Percentiles rank a stretch among this genome's conserved stretches.
phyloP scores from a whole-genome alignment of 1,140 invertebrate genomes.

The Hydropsyche tenuis region DNA sequence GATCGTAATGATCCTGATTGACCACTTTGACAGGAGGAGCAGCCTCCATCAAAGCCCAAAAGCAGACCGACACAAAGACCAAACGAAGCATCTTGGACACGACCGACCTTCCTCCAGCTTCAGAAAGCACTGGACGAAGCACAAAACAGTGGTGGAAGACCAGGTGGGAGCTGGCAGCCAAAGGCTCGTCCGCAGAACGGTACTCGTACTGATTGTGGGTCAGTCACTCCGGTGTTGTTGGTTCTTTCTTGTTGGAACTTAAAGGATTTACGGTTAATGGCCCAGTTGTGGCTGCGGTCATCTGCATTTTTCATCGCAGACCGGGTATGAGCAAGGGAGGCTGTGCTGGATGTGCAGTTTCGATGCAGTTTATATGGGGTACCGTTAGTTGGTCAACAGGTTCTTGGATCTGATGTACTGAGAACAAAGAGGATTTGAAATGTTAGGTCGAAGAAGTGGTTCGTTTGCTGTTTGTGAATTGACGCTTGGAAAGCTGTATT shows the following conservation, averaged over 20 bases:
- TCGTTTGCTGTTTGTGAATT: too few species aligned
- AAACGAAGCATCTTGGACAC: conserved; percentile 27
- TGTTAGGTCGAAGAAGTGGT: too few species aligned
- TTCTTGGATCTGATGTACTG: too few species aligned
- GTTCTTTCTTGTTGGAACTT: background rate
- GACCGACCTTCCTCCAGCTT: conserved; percentile 35
- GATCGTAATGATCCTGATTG: conserved; percentile 63
- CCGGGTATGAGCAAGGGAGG: too few species aligned
- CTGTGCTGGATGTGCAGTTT: too few species aligned
- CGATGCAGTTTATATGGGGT: background rate
- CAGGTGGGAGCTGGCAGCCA: conserved; percentile 32
- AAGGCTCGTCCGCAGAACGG: conserved; percentile 43
- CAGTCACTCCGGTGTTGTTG: conserved; percentile 15
- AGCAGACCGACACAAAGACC: conserved; percentile 40
- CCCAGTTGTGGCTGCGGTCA: background rate
- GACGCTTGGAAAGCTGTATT: too few species aligned
- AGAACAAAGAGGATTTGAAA: too few species aligned
- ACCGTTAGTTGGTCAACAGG: background rate
- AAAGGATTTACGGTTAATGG: conserved; percentile 23
- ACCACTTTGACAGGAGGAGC: conserved; percentile 53
- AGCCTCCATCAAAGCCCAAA: conserved; percentile 22
- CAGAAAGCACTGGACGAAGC: conserved; percentile 44
- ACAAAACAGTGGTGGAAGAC: background rate
- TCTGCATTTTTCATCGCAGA: background rate
- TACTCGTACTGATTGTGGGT: conserved; percentile 37